Evolutionary conservation across 1,140 invertebrate genomes (phyloP).

Genomic region (Drosophila athabasca): DNA sequence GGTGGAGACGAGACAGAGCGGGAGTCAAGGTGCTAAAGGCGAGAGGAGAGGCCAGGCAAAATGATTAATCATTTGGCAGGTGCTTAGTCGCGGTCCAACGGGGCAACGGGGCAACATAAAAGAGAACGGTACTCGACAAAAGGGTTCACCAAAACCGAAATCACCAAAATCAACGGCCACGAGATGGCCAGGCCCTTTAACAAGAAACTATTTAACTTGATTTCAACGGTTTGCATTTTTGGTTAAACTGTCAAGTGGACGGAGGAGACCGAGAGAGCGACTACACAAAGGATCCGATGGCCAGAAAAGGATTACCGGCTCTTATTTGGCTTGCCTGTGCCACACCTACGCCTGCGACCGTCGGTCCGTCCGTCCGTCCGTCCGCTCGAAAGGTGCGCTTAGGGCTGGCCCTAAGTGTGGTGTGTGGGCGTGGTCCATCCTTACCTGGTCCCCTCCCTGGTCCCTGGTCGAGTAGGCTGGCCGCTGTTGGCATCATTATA

Average conservation of each 20-base stretch:
- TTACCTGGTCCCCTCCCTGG: constrained; percentile 16
- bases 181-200: constrained; percentile 45
- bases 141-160: constrained; percentile 34
- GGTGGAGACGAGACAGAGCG: not conserved
- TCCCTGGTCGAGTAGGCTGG: constrained; percentile 46
- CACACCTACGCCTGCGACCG: constrained; percentile 52
- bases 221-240: constrained; percentile 75
- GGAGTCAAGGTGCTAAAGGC: constrained; percentile 19
- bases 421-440: constrained; percentile 52
- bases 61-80: constrained; percentile 82
- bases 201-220: constrained; percentile 81
- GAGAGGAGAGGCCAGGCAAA: constrained; percentile 50
- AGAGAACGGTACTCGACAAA: constrained; percentile 27
- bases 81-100: constrained; percentile 38
- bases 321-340: constrained; percentile 62
- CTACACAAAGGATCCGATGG: constrained; percentile 41
- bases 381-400: constrained; percentile 43
- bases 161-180: constrained; percentile 35
- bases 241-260: constrained; percentile 77
- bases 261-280: constrained; percentile 21
- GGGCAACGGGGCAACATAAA: constrained; percentile 14
- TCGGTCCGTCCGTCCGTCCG: not conserved
- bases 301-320: constrained; percentile 67
- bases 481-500: constrained; percentile 70
- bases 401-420: constrained; percentile 4